These are phyloP conservation scores for Carposina sasakii DNA, from an alignment of 1,140 invertebrate genomes.

Conservation along the genomic window DNA sequence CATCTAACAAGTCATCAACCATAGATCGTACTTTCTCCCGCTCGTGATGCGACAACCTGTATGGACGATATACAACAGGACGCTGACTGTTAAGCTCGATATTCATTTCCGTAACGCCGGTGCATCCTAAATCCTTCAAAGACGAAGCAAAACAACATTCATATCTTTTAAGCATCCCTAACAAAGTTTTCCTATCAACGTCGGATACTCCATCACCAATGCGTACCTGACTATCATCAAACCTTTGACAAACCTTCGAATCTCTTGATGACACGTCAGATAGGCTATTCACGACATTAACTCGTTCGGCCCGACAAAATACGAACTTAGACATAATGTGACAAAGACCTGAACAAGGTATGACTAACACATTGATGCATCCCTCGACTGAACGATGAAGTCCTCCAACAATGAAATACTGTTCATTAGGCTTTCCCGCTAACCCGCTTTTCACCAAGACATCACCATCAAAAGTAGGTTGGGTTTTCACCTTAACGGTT, in stretches of 20 bases:
- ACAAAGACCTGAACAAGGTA: not conserved
- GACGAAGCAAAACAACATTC: slow-evolving; percentile 27
- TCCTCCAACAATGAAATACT: slow-evolving; percentile 1
- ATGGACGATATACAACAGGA: slow-evolving; percentile 4
- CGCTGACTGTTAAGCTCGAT: slow-evolving; percentile 1
- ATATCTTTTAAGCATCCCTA: slow-evolving; percentile 12
- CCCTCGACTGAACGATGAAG: not conserved
- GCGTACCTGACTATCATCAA: not conserved
- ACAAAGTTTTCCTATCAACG: not conserved
- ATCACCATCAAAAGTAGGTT: not conserved
- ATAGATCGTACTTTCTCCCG: slow-evolving; percentile 1
- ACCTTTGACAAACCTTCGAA: not conserved
- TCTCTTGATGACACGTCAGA: not conserved
- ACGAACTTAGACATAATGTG: not conserved
- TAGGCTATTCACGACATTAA: slow-evolving; percentile 4
- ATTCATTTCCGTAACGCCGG: not conserved
- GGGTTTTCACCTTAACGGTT: not conserved
- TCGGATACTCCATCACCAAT: not conserved
- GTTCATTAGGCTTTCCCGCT: not conserved
- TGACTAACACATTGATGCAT: not conserved
- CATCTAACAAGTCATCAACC: slow-evolving; percentile 10
- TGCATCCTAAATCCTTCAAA: slow-evolving; percentile 9
- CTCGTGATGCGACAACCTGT: slow-evolving; percentile 5
- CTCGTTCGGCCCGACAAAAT: not conserved
- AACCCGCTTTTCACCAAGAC: slow-evolving; percentile 4